A percentile compares a stretch with the other conserved stretches of the same genome.
Evolutionary conservation across 2,888 invertebrate genomes (phyloP).

Genomic region (Stomorhina lunata): DNA sequence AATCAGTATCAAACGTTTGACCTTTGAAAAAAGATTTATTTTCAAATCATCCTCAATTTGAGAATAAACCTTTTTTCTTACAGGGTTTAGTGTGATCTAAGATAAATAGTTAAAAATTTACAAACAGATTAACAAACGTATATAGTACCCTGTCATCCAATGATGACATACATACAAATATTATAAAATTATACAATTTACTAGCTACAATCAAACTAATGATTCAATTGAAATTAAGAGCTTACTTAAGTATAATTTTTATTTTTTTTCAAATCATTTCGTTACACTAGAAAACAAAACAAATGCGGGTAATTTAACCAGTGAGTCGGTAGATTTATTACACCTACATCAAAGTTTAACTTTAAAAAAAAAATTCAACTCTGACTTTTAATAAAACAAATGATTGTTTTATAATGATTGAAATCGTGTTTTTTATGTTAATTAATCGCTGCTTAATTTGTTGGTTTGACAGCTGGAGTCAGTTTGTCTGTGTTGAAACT

Average conservation of each 20-base stretch:
- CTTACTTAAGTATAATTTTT: slow-evolving; percentile 20
- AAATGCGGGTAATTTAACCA: slow-evolving; percentile 41
- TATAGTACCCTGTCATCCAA: too few species aligned
- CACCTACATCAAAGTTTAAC: slow-evolving; percentile 9
- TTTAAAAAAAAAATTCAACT: slow-evolving; percentile 9
- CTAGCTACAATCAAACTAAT: too few species aligned
- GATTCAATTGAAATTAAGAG: too few species aligned
- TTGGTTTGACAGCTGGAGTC: slow-evolving; percentile 1
- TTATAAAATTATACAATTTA: too few species aligned
- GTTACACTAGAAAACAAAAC: slow-evolving; percentile 15
- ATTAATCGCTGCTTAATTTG: neutral
- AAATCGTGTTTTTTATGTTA: neutral
- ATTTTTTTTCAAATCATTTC: slow-evolving; percentile 1
- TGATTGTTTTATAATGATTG: neutral
- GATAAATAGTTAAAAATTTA: too few species aligned
- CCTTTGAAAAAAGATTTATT: too few species aligned
- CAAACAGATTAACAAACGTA: too few species aligned
- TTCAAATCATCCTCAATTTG: too few species aligned
- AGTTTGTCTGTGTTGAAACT: slow-evolving; percentile 37
- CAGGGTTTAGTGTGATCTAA: too few species aligned
- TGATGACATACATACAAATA: too few species aligned
- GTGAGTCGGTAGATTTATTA: neutral
- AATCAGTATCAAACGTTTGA: too few species aligned
- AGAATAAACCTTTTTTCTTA: too few species aligned
- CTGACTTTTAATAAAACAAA: neutral